These are phyloP conservation scores for Microtus montanus DNA, from an alignment of 2,113 vertebrate species.

Conservation along the genomic window DNA sequence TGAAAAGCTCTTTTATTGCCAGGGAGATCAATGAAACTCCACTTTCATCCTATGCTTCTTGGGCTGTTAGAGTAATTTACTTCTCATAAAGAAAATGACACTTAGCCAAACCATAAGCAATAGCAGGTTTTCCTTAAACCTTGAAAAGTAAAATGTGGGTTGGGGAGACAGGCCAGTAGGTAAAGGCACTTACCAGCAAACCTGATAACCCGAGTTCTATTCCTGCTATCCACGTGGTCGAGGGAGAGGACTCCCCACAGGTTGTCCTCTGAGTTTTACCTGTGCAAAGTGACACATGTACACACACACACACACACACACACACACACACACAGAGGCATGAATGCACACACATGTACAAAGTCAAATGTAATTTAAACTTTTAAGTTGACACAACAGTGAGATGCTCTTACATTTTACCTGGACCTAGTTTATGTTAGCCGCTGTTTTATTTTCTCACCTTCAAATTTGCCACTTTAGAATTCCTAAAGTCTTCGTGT, in stretches of 20 bases:
- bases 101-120: constrained; percentile 16
- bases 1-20: constrained; percentile 49
- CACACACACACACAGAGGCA: neutral
- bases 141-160: constrained; percentile 4
- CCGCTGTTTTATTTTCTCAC: neutral
- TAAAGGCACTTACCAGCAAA: neutral
- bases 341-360: neutral
- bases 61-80: constrained; percentile 49
- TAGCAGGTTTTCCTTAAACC: neutral
- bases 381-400: neutral
- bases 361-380: neutral
- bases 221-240: too few species aligned
- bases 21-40: constrained; percentile 50
- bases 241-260: neutral
- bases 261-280: neutral
- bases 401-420: neutral
- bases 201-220: neutral
- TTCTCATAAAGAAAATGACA: constrained; percentile 52
- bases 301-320: neutral
- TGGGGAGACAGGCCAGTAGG: neutral
- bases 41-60: constrained; percentile 37
- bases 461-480: neutral
- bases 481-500: neutral
- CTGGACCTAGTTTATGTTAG: neutral
- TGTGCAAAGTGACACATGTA: neutral